Percentiles rank a stretch among this genome's conserved stretches.
Conservation (phyloP, 2,797 vertebrate genomes). For the Uromys caudimaculatus region DNA sequence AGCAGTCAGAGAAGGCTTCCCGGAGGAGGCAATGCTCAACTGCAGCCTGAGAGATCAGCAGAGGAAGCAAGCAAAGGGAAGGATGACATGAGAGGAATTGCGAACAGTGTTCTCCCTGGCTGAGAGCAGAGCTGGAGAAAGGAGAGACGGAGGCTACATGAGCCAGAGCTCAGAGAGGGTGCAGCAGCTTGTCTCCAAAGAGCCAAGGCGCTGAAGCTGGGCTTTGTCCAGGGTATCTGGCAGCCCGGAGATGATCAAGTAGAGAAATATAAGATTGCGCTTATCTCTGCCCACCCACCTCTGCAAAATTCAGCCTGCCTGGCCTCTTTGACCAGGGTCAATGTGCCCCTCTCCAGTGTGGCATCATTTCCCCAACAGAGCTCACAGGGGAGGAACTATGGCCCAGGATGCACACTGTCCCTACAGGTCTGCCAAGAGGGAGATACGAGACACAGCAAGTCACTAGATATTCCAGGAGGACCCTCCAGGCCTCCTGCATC, state of each 20-base stretch:
- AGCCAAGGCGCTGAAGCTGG: not conserved
- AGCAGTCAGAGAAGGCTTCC: conserved; percentile 35
- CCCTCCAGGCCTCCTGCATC: not conserved
- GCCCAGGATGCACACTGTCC: not conserved
- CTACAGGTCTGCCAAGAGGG: not conserved
- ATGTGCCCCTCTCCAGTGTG: not conserved
- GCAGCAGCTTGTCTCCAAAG: not conserved
- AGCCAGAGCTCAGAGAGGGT: not conserved
- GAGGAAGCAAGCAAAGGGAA: not conserved
- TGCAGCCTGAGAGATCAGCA: not conserved
- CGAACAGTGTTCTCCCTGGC: not conserved
- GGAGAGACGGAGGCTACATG: not conserved
- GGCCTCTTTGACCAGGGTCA: not conserved
- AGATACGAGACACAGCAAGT: not conserved
- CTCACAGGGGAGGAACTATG: not conserved
- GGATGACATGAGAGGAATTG: not conserved
- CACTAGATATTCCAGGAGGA: not conserved
- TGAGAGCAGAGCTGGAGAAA: not conserved
- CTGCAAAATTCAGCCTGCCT: not conserved
- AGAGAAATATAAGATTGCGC: not conserved
- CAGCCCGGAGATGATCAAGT: not conserved
- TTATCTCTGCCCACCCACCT: not conserved
- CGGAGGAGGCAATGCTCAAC: not conserved
- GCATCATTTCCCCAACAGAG: not conserved
- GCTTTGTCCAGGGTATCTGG: not conserved